These are phyloP conservation scores for Hippoglossus hippoglossus DNA, from an alignment of 2,797 vertebrate genomes.

Conservation along the genomic window DNA sequence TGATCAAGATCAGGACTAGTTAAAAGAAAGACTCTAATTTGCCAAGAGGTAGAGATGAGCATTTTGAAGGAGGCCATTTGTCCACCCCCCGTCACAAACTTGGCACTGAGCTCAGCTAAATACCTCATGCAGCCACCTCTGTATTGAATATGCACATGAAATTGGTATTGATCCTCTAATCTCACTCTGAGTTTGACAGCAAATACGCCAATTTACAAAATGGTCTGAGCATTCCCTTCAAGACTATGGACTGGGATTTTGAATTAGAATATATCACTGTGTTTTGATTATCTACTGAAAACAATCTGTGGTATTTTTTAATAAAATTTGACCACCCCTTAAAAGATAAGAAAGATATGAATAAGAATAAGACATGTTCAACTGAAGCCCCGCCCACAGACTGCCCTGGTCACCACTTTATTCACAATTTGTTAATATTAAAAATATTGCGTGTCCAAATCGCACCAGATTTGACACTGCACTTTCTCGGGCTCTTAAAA, in stretches of 20 bases:
- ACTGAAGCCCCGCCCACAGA: no score
- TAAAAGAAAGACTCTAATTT: background rate
- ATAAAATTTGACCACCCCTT: no score
- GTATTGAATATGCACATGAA: slow-evolving; percentile 26
- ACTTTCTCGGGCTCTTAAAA: no score
- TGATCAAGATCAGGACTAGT: background rate
- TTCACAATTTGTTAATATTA: no score
- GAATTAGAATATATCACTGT: background rate
- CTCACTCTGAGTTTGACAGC: background rate
- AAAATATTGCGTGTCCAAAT: no score
- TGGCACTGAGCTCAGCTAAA: slow-evolving; percentile 29
- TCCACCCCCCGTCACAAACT: slow-evolving; percentile 8
- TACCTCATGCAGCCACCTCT: slow-evolving; percentile 28
- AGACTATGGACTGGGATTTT: background rate
- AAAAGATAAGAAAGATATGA: no score
- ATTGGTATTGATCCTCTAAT: slow-evolving; percentile 45
- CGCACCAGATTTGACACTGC: no score
- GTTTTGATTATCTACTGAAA: background rate
- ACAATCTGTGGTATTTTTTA: no score
- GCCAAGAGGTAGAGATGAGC: background rate
- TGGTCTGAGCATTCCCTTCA: background rate
- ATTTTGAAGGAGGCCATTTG: background rate
- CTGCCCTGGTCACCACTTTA: no score
- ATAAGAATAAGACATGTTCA: no score
- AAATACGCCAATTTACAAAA: no score